A percentile compares a stretch with the other conserved stretches of the same genome.
These are phyloP conservation scores for Nycticorax nycticorax DNA, from an alignment of 2,113 vertebrate genomes.

Conservation along the genomic window DNA sequence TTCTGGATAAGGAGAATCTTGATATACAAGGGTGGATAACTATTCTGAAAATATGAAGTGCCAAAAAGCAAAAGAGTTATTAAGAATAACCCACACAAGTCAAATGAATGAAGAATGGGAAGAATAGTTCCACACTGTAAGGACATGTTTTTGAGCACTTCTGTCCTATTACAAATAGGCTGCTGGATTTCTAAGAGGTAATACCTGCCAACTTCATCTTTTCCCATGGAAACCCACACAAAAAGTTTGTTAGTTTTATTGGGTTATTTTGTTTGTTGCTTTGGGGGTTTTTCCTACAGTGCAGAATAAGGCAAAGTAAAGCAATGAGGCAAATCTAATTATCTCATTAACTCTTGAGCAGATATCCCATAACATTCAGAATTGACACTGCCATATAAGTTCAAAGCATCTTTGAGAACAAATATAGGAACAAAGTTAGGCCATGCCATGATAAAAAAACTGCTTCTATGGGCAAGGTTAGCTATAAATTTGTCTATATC, in stretches of 20 bases:
- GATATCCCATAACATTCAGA: not conserved
- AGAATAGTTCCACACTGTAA: not conserved
- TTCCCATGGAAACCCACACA: not conserved
- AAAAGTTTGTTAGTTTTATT: not conserved
- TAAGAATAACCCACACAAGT: not conserved
- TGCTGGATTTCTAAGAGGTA: not conserved
- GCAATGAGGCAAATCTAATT: not conserved
- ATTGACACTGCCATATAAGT: not conserved
- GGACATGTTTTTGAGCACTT: not conserved
- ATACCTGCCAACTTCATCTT: not conserved
- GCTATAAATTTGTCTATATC: not conserved
- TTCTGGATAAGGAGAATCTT: not conserved
- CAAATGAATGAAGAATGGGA: not conserved
- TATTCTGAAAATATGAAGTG: not conserved
- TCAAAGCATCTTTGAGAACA: not conserved
- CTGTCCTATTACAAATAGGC: not conserved
- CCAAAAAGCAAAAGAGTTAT: not conserved
- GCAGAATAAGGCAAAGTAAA: not conserved
- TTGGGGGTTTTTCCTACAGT: accelerated
- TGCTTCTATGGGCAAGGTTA: not conserved
- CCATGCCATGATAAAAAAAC: not conserved
- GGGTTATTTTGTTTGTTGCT: not conserved
- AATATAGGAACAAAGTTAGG: not conserved
- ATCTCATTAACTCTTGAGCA: not conserved
- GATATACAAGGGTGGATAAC: not conserved